Conservation (phyloP, 2,113 vertebrate species). For the Macquaria australasica region DNA sequence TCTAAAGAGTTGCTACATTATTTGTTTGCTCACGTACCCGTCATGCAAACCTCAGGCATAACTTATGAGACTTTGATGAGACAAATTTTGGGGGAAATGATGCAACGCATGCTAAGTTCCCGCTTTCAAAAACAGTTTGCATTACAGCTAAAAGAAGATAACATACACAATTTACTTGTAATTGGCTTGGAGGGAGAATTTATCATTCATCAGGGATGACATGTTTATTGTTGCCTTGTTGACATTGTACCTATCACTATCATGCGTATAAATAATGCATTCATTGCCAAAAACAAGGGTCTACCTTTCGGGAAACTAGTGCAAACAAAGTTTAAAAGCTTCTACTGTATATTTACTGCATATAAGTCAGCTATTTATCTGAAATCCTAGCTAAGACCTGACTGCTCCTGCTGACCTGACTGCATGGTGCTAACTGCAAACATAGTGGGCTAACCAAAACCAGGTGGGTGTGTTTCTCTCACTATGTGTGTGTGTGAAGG, state of each 20-base stretch:
- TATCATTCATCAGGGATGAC: slow-evolving; percentile 43
- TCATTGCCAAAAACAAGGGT: slow-evolving; percentile 15
- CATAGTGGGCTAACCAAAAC: slow-evolving; percentile 64
- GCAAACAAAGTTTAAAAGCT: slow-evolving; percentile 40
- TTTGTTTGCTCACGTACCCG: slow-evolving; percentile 20
- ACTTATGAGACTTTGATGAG: slow-evolving; percentile 32
- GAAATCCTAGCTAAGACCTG: slow-evolving; percentile 47
- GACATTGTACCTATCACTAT: slow-evolving; percentile 40
- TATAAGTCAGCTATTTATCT: slow-evolving; percentile 56
- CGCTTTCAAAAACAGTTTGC: slow-evolving; percentile 19
- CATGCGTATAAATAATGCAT: slow-evolving; percentile 38
- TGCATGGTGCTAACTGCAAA: slow-evolving; percentile 54
- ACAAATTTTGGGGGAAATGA: neutral
- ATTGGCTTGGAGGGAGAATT: slow-evolving; percentile 29
- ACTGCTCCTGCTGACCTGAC: slow-evolving; percentile 57
- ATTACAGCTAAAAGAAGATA: slow-evolving; percentile 8
- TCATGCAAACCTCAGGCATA: slow-evolving; percentile 28
- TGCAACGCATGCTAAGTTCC: neutral
- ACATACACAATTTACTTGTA: slow-evolving; percentile 26
- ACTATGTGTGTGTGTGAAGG: slow-evolving; percentile 28
- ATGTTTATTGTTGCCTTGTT: slow-evolving; percentile 62
- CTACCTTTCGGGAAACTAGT: slow-evolving; percentile 37
- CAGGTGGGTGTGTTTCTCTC: slow-evolving; percentile 66
- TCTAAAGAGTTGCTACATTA: neutral
- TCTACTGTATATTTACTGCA: slow-evolving; percentile 49